These are phyloP conservation scores for Alloplasta piceator DNA, from an alignment of 2,888 invertebrate genomes.

Conservation along the genomic window DNA sequence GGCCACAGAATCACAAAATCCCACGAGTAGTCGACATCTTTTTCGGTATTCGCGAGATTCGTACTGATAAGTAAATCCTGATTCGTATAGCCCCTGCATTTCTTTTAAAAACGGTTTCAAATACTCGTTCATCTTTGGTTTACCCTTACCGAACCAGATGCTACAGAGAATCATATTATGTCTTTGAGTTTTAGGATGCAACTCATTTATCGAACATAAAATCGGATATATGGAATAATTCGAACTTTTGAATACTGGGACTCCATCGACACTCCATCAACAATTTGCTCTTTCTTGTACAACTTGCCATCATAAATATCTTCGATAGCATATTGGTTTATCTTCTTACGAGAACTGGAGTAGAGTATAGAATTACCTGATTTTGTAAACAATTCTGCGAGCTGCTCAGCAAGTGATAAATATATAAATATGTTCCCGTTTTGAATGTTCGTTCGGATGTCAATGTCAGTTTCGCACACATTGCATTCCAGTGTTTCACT, in stretches of 20 bases:
- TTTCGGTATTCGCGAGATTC: not conserved
- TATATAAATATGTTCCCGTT: conserved; percentile 28
- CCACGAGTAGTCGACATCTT: too few relatives aligned
- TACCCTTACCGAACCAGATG: conserved; percentile 50
- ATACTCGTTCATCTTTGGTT: conserved; percentile 47
- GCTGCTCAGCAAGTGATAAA: conserved; percentile 31
- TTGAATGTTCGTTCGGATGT: conserved; percentile 16
- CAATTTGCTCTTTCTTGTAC: conserved; percentile 14
- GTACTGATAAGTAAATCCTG: conserved; percentile 38
- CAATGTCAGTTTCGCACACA: conserved; percentile 8
- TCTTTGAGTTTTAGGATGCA: conserved; percentile 14
- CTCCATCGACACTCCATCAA: conserved; percentile 47
- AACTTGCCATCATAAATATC: conserved; percentile 50
- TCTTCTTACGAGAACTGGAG: conserved; percentile 7
- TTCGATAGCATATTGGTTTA: conserved; percentile 22
- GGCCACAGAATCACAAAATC: conserved; percentile 47
- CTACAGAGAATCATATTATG: conserved; percentile 32
- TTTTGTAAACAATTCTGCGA: conserved; percentile 18
- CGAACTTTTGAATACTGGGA: conserved; percentile 50
- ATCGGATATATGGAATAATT: conserved; percentile 54
- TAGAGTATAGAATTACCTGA: conserved; percentile 1
- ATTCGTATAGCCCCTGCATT: not conserved
- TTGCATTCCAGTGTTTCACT: conserved; percentile 5
- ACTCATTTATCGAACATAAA: conserved; percentile 49
- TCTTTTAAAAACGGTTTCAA: conserved; percentile 45